Conservation (phyloP, 2,113 vertebrate species). For the Mola mola region DNA sequence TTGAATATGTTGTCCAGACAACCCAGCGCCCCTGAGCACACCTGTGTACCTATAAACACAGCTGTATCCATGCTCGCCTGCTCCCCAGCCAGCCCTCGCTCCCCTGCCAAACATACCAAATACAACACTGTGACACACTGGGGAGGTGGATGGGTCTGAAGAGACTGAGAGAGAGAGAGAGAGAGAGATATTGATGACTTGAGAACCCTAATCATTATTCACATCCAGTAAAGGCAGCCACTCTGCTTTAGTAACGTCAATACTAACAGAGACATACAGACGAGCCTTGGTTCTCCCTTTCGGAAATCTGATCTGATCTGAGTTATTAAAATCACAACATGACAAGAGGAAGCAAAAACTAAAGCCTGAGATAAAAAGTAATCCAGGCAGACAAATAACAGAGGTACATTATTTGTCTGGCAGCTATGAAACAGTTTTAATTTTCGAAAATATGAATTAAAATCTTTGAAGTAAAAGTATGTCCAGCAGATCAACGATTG, state of each 20-base stretch:
- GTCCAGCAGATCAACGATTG: not conserved
- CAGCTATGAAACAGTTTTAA: not conserved
- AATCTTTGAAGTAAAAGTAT: not conserved
- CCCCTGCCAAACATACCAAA: conserved; percentile 38
- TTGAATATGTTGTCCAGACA: conserved; percentile 50
- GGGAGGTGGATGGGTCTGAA: conserved; percentile 26
- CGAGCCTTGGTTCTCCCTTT: not conserved
- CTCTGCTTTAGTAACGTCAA: conserved; percentile 3
- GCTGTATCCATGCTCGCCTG: conserved; percentile 49
- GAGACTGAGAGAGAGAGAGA: conserved; percentile 4
- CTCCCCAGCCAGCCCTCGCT: conserved; percentile 45
- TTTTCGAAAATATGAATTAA: too few species aligned
- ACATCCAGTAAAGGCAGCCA: not conserved
- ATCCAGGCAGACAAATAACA: not conserved
- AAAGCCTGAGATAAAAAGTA: not conserved
- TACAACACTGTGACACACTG: conserved; percentile 38
- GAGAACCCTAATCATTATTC: conserved; percentile 12
- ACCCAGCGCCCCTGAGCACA: conserved; percentile 67
- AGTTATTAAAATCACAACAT: not conserved
- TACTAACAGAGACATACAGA: conserved; percentile 2
- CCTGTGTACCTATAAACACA: conserved; percentile 83
- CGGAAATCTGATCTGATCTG: not conserved
- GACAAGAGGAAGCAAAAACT: not conserved
- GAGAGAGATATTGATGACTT: conserved; percentile 8
- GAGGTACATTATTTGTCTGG: not conserved